Conservation (phyloP, 2,113 vertebrate species). For the Nettapus auritus region DNA sequence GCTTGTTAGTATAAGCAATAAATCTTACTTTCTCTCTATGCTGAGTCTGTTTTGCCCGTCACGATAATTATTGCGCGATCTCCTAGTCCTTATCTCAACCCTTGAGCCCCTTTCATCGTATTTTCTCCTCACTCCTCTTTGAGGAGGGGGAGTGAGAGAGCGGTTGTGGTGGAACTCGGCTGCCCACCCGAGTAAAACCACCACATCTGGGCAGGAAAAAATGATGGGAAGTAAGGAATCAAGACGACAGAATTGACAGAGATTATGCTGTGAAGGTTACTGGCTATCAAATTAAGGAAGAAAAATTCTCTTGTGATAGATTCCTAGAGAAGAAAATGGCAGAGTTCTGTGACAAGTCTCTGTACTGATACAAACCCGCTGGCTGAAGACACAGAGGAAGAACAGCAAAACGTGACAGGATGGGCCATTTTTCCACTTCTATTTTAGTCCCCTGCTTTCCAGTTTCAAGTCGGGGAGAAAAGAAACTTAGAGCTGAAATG, state of each 20-base stretch:
- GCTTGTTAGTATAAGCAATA: no score
- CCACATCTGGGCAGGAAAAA: background rate
- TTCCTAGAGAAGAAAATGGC: background rate
- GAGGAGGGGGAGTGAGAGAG: no score
- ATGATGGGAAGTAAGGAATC: background rate
- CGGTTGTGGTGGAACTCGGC: no score
- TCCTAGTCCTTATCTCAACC: no score
- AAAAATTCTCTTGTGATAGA: background rate
- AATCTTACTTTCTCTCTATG: no score
- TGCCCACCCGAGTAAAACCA: no score
- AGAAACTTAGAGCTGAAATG: background rate
- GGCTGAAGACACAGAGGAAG: background rate
- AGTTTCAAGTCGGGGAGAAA: background rate
- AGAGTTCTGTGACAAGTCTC: background rate
- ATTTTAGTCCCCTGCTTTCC: background rate
- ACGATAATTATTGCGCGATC: no score
- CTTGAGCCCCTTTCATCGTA: no score
- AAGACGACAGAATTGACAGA: background rate
- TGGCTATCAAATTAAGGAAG: background rate
- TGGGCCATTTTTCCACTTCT: background rate
- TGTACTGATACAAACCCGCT: background rate
- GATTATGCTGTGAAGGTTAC: background rate
- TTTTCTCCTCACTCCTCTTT: no score
- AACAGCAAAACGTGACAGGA: background rate
- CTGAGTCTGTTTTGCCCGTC: no score